Evolutionary conservation across 2,113 vertebrate genomes (phyloP), one percentile per base, ranked within the genome.

Genomic region (Casuarius casuarius): DNA sequence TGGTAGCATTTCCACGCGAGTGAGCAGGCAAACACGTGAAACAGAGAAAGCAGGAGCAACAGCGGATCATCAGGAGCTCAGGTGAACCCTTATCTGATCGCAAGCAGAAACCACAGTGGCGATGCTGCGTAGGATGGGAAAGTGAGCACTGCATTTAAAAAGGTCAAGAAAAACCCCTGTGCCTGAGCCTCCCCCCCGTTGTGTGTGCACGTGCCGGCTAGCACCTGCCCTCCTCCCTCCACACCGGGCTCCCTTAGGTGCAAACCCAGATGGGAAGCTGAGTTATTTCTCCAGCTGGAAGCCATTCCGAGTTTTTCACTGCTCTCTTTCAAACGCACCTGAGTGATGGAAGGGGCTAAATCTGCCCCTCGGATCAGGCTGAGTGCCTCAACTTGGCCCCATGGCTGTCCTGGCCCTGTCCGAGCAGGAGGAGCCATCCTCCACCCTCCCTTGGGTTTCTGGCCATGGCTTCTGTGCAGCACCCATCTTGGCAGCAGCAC

Each of bases 191-290:
- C 87, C 33, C 22, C 70, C 31, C n/a, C 16, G 9, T 66, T 0
- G 2, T 40, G 0, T 23, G 21, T 58, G 19, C 6, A 29, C 29
- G 62, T 5, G 48, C 67, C 0, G 4, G 61, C 44, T 54, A 54
- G 35, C 0, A 1, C 62, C 84, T 2, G 2, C 12, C 7, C 13
- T 46, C 28, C 42, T 87, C 33, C 8, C 56, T 75, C 56, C 54
- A 44, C 28, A 10, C 49, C 12, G 35, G 48, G 28, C 38, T 15
- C 49, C 33, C 40, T 10, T 70, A 38, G 77, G 67, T 59, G 38
- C 48, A 74, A 87, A 79, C 54, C 54, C 56, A 44, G 17, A 22
- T 54, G 51, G 38, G 38, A 73, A 72, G 26, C 56, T 58, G 49
- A 15, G 51, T 38, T 72, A 28, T 14, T 54, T 73, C 8, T 52